Conservation (phyloP, 2,888 invertebrate genomes). For the Macaria liturata region DNA sequence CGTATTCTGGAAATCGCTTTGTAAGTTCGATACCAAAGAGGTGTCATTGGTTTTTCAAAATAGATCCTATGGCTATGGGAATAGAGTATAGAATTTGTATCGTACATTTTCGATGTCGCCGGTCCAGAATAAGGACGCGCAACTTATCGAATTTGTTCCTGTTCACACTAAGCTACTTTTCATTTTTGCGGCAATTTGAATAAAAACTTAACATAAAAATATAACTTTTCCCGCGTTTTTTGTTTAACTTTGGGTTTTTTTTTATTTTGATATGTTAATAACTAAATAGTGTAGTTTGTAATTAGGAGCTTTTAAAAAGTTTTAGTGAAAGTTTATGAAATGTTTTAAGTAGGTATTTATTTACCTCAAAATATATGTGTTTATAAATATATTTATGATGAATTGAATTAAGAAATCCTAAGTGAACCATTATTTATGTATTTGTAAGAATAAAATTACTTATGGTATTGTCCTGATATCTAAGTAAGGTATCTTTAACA, state of each 20-base stretch:
- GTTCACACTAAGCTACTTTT: constrained; percentile 38
- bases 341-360: too few species aligned
- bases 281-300: too few species aligned
- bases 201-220: constrained; percentile 28
- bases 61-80: constrained; percentile 40
- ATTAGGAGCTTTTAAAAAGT: too few species aligned
- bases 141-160: constrained; percentile 55
- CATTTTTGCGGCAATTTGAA: constrained; percentile 31
- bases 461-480: too few species aligned
- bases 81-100: constrained; percentile 50
- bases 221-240: constrained; percentile 13
- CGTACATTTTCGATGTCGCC: constrained; percentile 37
- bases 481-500: too few species aligned
- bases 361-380: too few species aligned
- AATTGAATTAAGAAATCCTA: too few species aligned
- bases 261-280: neutral
- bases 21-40: constrained; percentile 39
- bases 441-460: too few species aligned
- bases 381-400: too few species aligned
- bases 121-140: constrained; percentile 60
- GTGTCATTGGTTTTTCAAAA: constrained; percentile 42
- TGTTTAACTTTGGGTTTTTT: neutral
- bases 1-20: constrained; percentile 64
- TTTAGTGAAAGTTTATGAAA: too few species aligned
- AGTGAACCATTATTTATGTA: too few species aligned